These are phyloP conservation scores for Muricea muricata DNA, from an alignment of 92 coral and sea anemone species.

Conservation along the genomic window DNA sequence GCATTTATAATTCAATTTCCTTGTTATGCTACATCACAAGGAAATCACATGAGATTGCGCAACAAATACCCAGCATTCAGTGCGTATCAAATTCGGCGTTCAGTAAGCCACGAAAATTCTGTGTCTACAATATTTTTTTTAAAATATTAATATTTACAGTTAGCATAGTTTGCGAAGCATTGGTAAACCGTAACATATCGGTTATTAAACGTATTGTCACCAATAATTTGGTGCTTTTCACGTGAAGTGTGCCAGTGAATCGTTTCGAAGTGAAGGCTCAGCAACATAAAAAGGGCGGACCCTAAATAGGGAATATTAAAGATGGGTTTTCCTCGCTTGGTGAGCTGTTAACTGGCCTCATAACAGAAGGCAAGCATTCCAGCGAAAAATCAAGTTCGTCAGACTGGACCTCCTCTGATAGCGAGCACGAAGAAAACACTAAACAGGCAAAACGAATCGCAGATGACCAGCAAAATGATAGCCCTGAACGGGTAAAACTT, in stretches of 20 bases:
- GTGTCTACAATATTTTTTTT: not conserved
- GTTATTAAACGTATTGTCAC: too few species aligned
- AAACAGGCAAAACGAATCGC: too few species aligned
- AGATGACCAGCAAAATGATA: not conserved
- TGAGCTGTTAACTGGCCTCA: not conserved
- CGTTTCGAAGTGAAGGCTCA: not conserved
- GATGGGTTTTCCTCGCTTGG: not conserved
- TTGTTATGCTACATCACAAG: not conserved
- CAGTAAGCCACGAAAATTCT: not conserved
- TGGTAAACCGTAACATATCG: too few species aligned
- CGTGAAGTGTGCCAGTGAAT: not conserved
- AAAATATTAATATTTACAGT: not conserved
- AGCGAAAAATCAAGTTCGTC: not conserved
- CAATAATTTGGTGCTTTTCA: too few species aligned
- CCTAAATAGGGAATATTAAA: not conserved
- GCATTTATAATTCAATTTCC: not conserved
- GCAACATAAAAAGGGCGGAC: not conserved
- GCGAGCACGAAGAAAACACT: too few species aligned
- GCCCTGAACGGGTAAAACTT: not conserved
- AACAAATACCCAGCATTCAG: not conserved
- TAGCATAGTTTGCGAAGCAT: too few species aligned
- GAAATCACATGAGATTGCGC: not conserved
- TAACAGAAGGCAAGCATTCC: not conserved
- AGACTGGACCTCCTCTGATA: not conserved
- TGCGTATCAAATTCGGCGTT: not conserved